Percentiles rank a stretch among this genome's conserved stretches.
phyloP scores from a whole-genome alignment of 2,888 invertebrate genomes.

The Carterocephalus palaemon region DNA sequence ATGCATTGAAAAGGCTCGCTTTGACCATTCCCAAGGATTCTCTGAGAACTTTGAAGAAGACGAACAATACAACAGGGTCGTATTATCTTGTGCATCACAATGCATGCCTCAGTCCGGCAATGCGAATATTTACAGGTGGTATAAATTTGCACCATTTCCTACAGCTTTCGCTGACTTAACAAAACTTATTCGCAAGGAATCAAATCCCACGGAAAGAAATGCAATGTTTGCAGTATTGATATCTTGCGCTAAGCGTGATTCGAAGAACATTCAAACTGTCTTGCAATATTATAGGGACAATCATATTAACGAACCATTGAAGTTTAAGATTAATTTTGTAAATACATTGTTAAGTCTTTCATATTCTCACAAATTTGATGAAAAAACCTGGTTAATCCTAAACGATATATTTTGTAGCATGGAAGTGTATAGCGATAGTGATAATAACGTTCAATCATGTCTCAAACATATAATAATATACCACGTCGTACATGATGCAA shows the following conservation, averaged over 20 bases:
- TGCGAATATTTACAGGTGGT: conserved; percentile 45
- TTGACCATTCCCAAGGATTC: conserved; percentile 26
- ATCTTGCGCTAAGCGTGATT: conserved; percentile 39
- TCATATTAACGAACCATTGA: conserved; percentile 45
- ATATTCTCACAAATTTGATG: conserved; percentile 40
- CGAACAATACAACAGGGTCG: background rate
- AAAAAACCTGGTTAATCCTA: conserved; percentile 49
- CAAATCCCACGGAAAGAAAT: conserved; percentile 43
- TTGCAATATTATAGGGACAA: conserved; percentile 46
- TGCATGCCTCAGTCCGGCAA: background rate
- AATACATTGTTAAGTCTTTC: conserved; percentile 38
- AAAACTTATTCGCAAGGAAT: conserved; percentile 48
- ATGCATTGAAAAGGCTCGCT: conserved; percentile 45
- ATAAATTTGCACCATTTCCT: conserved; percentile 50
- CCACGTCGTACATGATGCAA: conserved; percentile 39
- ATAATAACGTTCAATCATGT: conserved; percentile 48
- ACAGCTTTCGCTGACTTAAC: conserved; percentile 50
- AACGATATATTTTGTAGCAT: conserved; percentile 47
- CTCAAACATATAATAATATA: conserved; percentile 44
- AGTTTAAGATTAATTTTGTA: conserved; percentile 42
- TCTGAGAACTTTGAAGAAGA: conserved; percentile 26
- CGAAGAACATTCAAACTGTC: conserved; percentile 40
- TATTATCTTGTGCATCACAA: background rate
- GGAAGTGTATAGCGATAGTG: conserved; percentile 44
- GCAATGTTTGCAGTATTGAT: conserved; percentile 46